Evolutionary conservation across 2,113 vertebrate species (phyloP).

Genomic region (Sphaerodactylus townsendi): DNA sequence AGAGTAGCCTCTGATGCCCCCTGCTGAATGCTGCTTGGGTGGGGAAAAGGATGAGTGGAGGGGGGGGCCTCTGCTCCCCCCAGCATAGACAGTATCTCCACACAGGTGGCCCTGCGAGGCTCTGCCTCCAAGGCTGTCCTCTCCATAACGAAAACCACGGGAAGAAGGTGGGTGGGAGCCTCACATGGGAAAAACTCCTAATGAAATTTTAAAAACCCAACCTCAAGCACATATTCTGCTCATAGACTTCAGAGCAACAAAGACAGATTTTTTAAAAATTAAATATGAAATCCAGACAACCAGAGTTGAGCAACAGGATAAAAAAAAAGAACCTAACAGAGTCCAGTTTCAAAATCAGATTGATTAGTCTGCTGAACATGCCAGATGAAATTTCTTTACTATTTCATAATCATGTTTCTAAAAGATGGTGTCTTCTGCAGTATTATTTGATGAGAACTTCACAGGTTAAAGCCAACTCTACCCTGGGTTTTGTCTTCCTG

Average conservation of each 20-base stretch:
- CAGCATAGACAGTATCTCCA: too few relatives aligned
- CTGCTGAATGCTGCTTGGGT: too few relatives aligned
- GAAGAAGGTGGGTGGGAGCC: too few relatives aligned
- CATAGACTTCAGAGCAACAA: slow-evolving; percentile 44
- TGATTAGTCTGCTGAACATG: background rate
- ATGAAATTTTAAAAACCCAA: background rate
- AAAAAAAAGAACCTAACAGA: background rate
- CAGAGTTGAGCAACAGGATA: background rate
- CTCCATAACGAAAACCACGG: too few relatives aligned
- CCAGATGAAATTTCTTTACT: background rate
- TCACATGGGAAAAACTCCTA: slow-evolving; percentile 9
- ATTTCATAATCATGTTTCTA: background rate
- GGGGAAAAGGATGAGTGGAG: too few relatives aligned
- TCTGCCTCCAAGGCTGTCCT: too few relatives aligned
- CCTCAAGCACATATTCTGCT: slow-evolving; percentile 51
- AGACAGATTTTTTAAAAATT: background rate
- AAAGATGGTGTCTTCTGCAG: background rate
- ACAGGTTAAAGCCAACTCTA: background rate
- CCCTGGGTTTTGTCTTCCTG: background rate
- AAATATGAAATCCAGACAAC: slow-evolving; percentile 34
- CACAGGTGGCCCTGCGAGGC: too few relatives aligned
- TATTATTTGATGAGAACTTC: background rate
- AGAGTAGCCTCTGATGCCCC: too few relatives aligned
- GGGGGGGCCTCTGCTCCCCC: too few relatives aligned
- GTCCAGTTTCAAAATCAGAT: background rate